These are phyloP conservation scores for Syrrhaptes paradoxus DNA, from an alignment of 2,113 vertebrate genomes.

Conservation along the genomic window DNA sequence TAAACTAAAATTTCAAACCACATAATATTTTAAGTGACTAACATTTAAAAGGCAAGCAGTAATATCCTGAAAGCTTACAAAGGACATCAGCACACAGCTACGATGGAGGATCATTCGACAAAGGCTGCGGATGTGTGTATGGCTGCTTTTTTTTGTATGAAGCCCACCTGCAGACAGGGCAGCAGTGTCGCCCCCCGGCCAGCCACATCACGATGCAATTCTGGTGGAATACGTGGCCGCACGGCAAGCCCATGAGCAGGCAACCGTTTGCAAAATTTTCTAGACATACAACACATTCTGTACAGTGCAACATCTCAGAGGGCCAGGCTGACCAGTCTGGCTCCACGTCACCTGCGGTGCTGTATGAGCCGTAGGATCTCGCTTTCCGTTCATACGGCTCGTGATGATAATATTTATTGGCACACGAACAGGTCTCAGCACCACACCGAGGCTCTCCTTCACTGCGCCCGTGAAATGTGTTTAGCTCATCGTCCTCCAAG, in stretches of 20 bases:
- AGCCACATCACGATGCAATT: slow-evolving; percentile 95
- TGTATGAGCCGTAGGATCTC: slow-evolving; percentile 18
- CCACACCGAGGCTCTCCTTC: neutral
- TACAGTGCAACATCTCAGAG: slow-evolving; percentile 83
- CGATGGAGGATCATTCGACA: slow-evolving; percentile 50
- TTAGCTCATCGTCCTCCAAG: slow-evolving; percentile 66
- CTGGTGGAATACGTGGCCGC: slow-evolving; percentile 96
- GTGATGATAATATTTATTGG: slow-evolving; percentile 3
- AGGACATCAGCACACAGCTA: slow-evolving; percentile 67
- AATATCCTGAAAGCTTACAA: slow-evolving; percentile 76
- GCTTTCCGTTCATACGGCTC: neutral
- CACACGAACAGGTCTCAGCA: slow-evolving; percentile 38
- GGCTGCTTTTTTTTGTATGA: slow-evolving; percentile 92
- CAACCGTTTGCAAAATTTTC: slow-evolving; percentile 88
- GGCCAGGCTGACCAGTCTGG: slow-evolving; percentile 90
- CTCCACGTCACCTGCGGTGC: slow-evolving; percentile 51
- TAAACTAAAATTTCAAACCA: slow-evolving; percentile 84
- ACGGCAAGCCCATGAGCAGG: slow-evolving; percentile 91
- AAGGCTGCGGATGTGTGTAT: slow-evolving; percentile 69
- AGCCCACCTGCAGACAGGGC: slow-evolving; percentile 94
- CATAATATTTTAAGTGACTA: slow-evolving; percentile 79
- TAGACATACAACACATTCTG: slow-evolving; percentile 96
- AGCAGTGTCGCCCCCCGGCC: slow-evolving; percentile 89
- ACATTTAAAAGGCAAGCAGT: slow-evolving; percentile 85
- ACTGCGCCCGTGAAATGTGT: fast-evolving